Evolutionary conservation across 2,113 vertebrate genomes (phyloP).

Genomic region (Dasyurus viverrinus): DNA sequence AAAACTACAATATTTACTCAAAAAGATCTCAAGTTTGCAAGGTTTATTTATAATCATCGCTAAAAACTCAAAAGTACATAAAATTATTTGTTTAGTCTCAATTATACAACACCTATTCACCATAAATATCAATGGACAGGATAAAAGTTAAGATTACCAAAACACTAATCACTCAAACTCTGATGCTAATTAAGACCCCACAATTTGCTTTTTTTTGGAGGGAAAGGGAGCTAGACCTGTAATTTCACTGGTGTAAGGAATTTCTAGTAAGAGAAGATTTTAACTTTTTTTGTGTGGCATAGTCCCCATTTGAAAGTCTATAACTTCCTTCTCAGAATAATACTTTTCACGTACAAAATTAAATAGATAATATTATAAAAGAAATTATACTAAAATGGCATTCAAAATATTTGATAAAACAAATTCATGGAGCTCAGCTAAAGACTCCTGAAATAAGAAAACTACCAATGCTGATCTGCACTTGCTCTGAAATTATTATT

Average conservation of each 20-base stretch:
- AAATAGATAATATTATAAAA: background rate
- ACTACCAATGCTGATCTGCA: background rate
- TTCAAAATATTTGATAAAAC: background rate
- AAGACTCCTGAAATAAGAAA: background rate
- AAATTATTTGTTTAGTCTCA: conserved; percentile 62
- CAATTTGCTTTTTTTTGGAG: no score
- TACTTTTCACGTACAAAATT: background rate
- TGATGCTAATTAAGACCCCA: background rate
- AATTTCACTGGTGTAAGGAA: background rate
- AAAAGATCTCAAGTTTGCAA: background rate
- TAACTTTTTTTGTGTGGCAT: background rate
- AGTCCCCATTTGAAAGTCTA: background rate
- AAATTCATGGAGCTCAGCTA: background rate
- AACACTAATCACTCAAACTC: conserved; percentile 59
- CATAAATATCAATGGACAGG: conserved; percentile 69
- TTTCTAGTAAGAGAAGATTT: background rate
- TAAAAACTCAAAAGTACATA: conserved; percentile 6
- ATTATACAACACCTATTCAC: conserved; percentile 75
- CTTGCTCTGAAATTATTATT: background rate
- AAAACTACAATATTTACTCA: background rate
- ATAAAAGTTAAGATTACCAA: conserved; percentile 70
- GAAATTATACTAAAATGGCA: background rate
- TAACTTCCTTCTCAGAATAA: background rate
- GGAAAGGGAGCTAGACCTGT: background rate
- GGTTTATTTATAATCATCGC: conserved; percentile 15